phyloP scores from a whole-genome alignment of 2,888 invertebrate species.

The Lucinisca nassula region DNA sequence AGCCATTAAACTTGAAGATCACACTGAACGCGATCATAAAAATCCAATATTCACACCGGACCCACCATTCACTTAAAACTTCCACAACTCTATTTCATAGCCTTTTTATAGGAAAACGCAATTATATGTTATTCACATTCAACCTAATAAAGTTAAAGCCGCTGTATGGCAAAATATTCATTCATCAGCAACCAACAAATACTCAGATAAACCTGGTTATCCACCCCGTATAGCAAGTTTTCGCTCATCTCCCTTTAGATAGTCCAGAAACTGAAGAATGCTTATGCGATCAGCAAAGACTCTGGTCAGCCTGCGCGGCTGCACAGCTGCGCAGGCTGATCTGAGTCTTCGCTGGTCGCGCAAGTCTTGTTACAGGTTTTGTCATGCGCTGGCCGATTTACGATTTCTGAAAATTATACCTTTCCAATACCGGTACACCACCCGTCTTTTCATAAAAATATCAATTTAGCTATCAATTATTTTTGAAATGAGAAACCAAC shows the following conservation, averaged over 20 bases:
- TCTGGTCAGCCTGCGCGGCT: too few relatives aligned
- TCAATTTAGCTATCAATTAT: conserved; percentile 2
- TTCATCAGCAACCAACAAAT: too few relatives aligned
- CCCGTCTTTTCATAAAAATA: conserved; percentile 7
- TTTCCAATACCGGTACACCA: neutral
- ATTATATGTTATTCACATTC: neutral
- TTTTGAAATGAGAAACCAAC: neutral
- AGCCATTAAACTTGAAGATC: neutral
- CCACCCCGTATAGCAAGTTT: too few relatives aligned
- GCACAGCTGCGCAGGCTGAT: too few relatives aligned
- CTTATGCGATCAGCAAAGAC: too few relatives aligned
- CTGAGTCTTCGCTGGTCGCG: too few relatives aligned
- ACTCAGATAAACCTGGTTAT: too few relatives aligned
- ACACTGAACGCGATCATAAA: neutral
- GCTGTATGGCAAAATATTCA: neutral
- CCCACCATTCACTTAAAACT: neutral
- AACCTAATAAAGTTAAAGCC: neutral
- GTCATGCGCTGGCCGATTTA: too few relatives aligned
- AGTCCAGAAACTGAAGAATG: too few relatives aligned
- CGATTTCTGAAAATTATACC: neutral
- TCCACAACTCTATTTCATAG: neutral
- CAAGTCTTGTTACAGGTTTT: too few relatives aligned
- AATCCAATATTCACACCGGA: neutral
- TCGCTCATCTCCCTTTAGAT: too few relatives aligned
- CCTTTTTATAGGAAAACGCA: neutral